Base-by-base conservation (phyloP, 2,797 vertebrate genomes). In the Anolis apletophallus region DNA sequence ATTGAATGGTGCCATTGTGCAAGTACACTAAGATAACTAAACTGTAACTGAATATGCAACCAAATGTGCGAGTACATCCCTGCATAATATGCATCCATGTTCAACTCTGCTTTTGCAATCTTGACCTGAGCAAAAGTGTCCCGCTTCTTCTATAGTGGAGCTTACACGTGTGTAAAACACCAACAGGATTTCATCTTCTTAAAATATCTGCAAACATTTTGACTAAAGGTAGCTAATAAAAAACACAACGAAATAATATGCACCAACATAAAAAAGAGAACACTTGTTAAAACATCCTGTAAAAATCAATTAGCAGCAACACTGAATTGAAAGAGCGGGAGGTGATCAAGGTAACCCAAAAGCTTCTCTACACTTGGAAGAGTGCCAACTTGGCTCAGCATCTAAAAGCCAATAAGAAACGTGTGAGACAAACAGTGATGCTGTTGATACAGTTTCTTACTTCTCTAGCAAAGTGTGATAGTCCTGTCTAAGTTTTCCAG, bases 401-500 rank as follows among this genome's bases (percentile, higher is more conserved):
- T 50, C 40, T 52, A 81, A 68, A 67, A 69, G 80, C 46, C 64
- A 52, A 68, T 32, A 54, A 81, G 64, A 17, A 32, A 68, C 9
- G 46, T 32, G 61, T 29, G 5, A 68, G 40, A 52, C 29, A 68
- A 81, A 57, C 29, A 3, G n/a, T 32, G 40, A 13, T 69, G 50
- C n/a, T 16, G 21, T 69, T 54, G 64, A 81, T 21, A 14, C 54
- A 36, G 12, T 36, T 80, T 61, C 77, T 80, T 59, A 3, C 61
- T 64, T 64, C 23, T 64, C 61, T 64, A 64, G 61, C 16, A 61
- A 40, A 61, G 59, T 79, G 57, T 36, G 76, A 69, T 32, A 80
- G 52, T 79, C 52, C 52, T 46, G 84, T 23, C 84, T 79, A 69
- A 57, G 71, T 79, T 79, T 85, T 69, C 29, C 36, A 78, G 55